These are phyloP conservation scores for Liparis tanakae DNA, from an alignment of 2,797 vertebrate genomes.

Conservation along the genomic window DNA sequence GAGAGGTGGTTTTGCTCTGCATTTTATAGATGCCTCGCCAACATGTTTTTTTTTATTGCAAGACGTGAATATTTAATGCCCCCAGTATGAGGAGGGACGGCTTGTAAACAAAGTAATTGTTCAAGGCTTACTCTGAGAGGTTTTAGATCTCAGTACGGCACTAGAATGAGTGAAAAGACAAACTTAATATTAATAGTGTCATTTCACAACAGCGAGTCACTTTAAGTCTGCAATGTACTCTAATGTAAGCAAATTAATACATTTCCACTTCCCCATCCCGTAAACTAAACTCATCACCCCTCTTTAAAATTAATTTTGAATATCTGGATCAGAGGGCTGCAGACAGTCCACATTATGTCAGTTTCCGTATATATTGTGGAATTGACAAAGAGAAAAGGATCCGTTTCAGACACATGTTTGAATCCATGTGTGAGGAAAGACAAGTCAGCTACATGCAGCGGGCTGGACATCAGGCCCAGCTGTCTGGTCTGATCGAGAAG, in stretches of 20 bases:
- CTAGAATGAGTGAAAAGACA: conserved; percentile 15
- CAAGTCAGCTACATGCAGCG: conserved; percentile 7
- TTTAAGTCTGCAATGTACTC: not conserved
- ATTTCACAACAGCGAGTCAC: conserved; percentile 5
- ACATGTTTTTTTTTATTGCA: conserved; percentile 46
- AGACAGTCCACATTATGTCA: conserved; percentile 28
- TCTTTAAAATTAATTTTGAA: conserved; percentile 3
- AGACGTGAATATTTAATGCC: conserved; percentile 46
- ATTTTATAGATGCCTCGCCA: conserved; percentile 56
- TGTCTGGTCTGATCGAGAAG: conserved; percentile 36
- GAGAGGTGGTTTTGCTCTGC: conserved; percentile 39
- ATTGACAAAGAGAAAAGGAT: conserved; percentile 42
- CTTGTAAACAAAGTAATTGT: conserved; percentile 50
- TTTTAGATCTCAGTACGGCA: conserved; percentile 27
- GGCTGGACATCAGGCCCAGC: conserved; percentile 43
- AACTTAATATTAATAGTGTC: conserved; percentile 16
- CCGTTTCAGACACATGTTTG: conserved; percentile 47
- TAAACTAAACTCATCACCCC: not conserved
- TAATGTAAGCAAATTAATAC: conserved; percentile 21
- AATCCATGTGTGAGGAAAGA: conserved; percentile 39
- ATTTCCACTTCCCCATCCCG: conserved; percentile 22
- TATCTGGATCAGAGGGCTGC: conserved; percentile 20
- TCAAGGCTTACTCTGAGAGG: conserved; percentile 20
- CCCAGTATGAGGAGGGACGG: conserved; percentile 36
- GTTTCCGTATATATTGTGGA: conserved; percentile 50